Percentiles rank a stretch among this genome's conserved stretches.
phyloP scores from a whole-genome alignment of 2,888 invertebrate species.

The Rotaria sp. region DNA sequence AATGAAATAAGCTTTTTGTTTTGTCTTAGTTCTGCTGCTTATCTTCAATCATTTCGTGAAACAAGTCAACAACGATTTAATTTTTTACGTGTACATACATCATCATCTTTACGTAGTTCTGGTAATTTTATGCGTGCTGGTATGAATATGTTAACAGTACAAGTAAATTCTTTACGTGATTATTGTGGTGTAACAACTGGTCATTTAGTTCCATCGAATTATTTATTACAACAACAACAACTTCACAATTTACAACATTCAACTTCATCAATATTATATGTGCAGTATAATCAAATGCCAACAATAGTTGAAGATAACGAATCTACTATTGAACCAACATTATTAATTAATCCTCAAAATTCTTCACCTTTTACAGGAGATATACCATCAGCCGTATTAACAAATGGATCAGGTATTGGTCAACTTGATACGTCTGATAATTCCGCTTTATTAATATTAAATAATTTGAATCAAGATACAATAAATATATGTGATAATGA shows the following conservation, averaged over 20 bases:
- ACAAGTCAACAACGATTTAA: slow-evolving; percentile 15
- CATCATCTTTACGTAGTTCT: neutral
- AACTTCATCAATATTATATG: neutral
- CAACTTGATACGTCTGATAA: neutral
- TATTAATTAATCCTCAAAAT: neutral
- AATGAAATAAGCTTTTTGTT: neutral
- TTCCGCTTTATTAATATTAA: neutral
- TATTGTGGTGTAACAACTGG: slow-evolving; percentile 17
- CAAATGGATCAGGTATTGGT: neutral
- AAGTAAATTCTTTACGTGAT: slow-evolving; percentile 1
- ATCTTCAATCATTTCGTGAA: slow-evolving; percentile 23
- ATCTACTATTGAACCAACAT: neutral
- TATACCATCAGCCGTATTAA: neutral
- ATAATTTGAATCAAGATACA: neutral
- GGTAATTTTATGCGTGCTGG: slow-evolving; percentile 21
- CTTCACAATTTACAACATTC: neutral
- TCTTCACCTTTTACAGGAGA: neutral
- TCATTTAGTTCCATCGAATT: neutral
- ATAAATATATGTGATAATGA: neutral
- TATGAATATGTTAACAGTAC: slow-evolving; percentile 13
- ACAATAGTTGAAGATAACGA: neutral
- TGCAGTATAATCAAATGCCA: neutral
- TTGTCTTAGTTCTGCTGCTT: neutral
- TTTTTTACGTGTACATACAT: neutral
- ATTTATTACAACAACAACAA: neutral